Conservation (phyloP, 2,888 invertebrate genomes). For the Oscheius onirici region DNA sequence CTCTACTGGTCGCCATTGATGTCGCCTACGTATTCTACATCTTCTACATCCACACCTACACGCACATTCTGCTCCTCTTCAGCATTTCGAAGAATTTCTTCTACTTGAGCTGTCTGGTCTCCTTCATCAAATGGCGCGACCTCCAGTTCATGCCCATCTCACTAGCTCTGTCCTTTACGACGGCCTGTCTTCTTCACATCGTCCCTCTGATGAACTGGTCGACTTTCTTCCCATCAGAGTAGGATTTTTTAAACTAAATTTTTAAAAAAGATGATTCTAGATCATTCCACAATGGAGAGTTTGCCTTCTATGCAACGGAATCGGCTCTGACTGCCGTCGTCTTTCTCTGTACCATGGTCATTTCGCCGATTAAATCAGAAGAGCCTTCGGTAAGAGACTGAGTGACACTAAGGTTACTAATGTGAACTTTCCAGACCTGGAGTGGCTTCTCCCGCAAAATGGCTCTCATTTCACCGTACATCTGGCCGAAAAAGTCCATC, state of each 20-base stretch:
- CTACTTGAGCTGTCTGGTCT: conserved; percentile 41
- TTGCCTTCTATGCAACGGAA: conserved; percentile 51
- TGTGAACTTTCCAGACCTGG: conserved; percentile 57
- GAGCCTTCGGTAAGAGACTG: conserved; percentile 28
- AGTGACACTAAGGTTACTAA: neutral
- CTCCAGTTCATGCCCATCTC: conserved; percentile 39
- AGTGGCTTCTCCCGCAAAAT: conserved; percentile 59
- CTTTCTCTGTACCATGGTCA: conserved; percentile 38
- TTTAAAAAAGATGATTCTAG: neutral
- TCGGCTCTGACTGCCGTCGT: conserved; percentile 35
- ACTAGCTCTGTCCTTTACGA: conserved; percentile 43
- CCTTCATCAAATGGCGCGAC: conserved; percentile 43
- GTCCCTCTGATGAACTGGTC: conserved; percentile 50
- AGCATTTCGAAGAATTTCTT: conserved; percentile 48
- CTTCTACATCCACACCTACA: conserved; percentile 54
- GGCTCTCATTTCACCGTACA: conserved; percentile 77
- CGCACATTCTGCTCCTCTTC: conserved; percentile 45
- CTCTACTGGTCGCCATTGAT: conserved; percentile 39
- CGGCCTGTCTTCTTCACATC: conserved; percentile 35
- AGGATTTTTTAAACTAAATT: neutral
- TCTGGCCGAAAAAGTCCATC: conserved; percentile 85
- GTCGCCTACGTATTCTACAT: conserved; percentile 48
- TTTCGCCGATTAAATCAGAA: conserved; percentile 24
- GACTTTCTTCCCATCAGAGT: conserved; percentile 9
- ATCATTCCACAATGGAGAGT: conserved; percentile 39